Evolutionary conservation across 2,797 vertebrate genomes (phyloP).

Genomic region (Gallinago nigripennis): DNA sequence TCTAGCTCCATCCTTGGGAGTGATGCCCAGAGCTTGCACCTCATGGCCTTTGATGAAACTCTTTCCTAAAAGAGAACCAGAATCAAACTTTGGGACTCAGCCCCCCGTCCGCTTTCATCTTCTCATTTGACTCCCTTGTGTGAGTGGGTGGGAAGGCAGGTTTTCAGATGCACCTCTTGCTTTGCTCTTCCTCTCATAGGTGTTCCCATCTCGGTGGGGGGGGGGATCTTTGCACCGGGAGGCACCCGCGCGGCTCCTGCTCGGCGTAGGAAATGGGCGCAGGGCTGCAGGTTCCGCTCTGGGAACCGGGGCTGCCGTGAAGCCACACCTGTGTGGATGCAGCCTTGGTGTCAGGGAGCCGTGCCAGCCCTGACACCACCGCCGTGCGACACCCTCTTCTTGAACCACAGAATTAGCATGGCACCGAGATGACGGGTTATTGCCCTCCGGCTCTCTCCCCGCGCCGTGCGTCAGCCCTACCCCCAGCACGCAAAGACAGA

Average conservation of each 20-base stretch:
- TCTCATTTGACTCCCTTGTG: background rate
- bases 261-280: fast-evolving
- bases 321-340: background rate
- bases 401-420: background rate
- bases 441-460: background rate
- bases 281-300: background rate
- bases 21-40: background rate
- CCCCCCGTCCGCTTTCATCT: background rate
- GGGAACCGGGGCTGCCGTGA: fast-evolving
- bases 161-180: background rate
- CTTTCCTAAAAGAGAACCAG: background rate
- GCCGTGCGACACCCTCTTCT: background rate
- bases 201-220: fast-evolving
- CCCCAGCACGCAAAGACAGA: background rate
- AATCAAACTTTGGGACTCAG: background rate
- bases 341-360: background rate
- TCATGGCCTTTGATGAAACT: background rate
- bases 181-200: background rate
- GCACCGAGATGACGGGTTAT: background rate
- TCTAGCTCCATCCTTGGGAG: background rate
- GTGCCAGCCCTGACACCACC: background rate
- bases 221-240: background rate
- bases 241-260: fast-evolving
- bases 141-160: background rate
- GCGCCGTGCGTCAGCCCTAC: background rate